A percentile compares a stretch with the other conserved stretches of the same genome.
phyloP scores from a whole-genome alignment of 2,888 invertebrate species.

The Cataglyphis altisquamis region DNA sequence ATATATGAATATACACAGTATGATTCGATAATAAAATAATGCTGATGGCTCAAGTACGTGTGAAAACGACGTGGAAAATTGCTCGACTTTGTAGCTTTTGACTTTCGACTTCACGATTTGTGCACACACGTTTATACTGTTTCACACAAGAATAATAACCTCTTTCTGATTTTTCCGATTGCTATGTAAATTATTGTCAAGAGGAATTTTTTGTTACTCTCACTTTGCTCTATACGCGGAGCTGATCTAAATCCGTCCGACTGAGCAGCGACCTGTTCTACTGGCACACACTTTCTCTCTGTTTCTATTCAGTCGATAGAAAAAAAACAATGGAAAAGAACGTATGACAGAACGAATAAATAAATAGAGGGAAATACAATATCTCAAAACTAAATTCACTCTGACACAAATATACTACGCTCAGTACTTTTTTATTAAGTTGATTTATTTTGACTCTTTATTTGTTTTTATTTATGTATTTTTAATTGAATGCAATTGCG shows the following conservation, averaged over 20 bases:
- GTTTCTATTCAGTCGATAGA: slow-evolving; percentile 59
- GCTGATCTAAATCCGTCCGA: slow-evolving; percentile 65
- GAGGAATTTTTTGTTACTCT: slow-evolving; percentile 63
- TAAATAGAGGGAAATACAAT: slow-evolving; percentile 65
- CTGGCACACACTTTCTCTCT: slow-evolving; percentile 65
- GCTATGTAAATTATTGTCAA: slow-evolving; percentile 65
- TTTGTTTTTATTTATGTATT: slow-evolving; percentile 11
- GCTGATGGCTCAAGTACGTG: slow-evolving; percentile 9
- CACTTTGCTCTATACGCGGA: slow-evolving; percentile 51
- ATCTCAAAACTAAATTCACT: slow-evolving; percentile 64
- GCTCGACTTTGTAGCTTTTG: slow-evolving; percentile 1
- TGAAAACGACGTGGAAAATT: slow-evolving; percentile 37
- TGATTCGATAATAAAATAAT: slow-evolving; percentile 35
- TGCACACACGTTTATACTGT: slow-evolving; percentile 42
- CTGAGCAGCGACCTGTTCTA: slow-evolving; percentile 68
- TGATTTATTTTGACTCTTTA: slow-evolving; percentile 47
- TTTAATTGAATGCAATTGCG: background rate
- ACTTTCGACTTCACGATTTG: slow-evolving; percentile 55
- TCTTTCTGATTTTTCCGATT: slow-evolving; percentile 43
- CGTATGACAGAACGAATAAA: slow-evolving; percentile 61
- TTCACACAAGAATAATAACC: slow-evolving; percentile 17
- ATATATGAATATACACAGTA: background rate
- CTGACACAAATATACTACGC: slow-evolving; percentile 56
- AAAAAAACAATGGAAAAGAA: slow-evolving; percentile 58
- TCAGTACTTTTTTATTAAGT: slow-evolving; percentile 62